Evolutionary conservation across 92 coral and sea anemone species (phyloP), one percentile per base, ranked within the genome.

Genomic region (Parazoanthus swiftii): DNA sequence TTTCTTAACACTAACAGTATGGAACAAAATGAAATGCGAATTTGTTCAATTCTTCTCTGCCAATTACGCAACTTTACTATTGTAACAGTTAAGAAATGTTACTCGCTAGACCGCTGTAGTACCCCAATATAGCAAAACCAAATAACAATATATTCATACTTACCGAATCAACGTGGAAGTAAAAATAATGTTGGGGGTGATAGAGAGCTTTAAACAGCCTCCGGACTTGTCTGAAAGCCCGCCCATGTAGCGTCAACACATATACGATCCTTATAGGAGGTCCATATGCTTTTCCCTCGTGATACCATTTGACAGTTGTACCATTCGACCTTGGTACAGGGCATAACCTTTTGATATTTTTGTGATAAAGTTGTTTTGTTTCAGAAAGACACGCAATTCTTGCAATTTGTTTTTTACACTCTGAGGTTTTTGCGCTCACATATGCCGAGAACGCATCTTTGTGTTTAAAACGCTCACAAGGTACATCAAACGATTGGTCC

Each of bases 361-460:
- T 54, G 59, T 54, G 85, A 85, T 91, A 93, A 59, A 96, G 90
- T 63, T 86, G 90, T 35, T 93, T 89, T 76, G 94, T 89, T 54
- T 54, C 18, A 54, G 59, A 54, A 11, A 54, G 59, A 11, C 59
- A 54, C 0, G 59, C 59, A 54, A 91, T 91, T 89, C 93, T 96
- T 59, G 73, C 78, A 83, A 96, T 96, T 59, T 89, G 89, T 88
- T 92, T 86, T 79, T 89, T 94, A 80, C 98, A 96, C 42, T 88
- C 88, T 33, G 91, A 92, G 25, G 97, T 87, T 54, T 96, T 96
- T 76, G 92, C 98, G 83, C 96, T 86, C 56, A 88, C 76, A 39
- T 94, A 74, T 33, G 98, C 97, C 29, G 95, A 93, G 50, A 85
- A 89, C 37, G 94, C 95, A 79, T 96, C 97, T 86, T 94, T 94